A percentile compares a stretch with the other conserved stretches of the same genome.
Conservation (phyloP, 2,797 vertebrate species). For the Sandelia bainsii region DNA sequence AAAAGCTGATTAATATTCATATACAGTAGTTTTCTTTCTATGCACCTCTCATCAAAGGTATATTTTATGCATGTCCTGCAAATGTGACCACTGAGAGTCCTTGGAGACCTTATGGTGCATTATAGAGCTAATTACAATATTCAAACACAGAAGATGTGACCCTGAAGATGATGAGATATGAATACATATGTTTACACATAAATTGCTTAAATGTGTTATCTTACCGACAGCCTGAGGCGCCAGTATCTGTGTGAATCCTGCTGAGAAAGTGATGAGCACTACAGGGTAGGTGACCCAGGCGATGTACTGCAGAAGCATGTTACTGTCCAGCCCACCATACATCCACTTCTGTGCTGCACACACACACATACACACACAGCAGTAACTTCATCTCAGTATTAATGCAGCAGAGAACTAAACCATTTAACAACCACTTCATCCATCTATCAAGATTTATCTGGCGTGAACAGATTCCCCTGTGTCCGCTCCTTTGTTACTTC, state of each 20-base stretch:
- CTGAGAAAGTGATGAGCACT: conserved; percentile 98
- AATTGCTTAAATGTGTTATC: conserved; percentile 40
- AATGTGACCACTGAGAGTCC: conserved; percentile 52
- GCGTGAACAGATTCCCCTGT: conserved; percentile 9
- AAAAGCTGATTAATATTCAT: conserved; percentile 72
- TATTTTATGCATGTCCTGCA: conserved; percentile 55
- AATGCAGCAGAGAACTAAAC: conserved; percentile 14
- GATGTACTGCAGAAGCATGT: conserved; percentile 95
- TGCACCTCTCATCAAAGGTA: conserved; percentile 53
- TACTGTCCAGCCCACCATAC: conserved; percentile 92
- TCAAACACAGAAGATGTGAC: conserved; percentile 46
- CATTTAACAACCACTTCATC: neutral
- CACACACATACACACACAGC: conserved; percentile 45
- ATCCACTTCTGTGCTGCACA: conserved; percentile 95
- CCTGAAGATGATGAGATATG: conserved; percentile 28
- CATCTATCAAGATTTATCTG: neutral
- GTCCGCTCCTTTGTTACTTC: conserved; percentile 8
- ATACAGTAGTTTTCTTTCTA: conserved; percentile 53
- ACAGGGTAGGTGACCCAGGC: conserved; percentile 98
- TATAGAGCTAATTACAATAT: conserved; percentile 54
- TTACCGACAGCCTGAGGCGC: conserved; percentile 98
- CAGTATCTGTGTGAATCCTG: conserved; percentile 97
- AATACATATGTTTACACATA: conserved; percentile 37
- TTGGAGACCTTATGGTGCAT: conserved; percentile 49
- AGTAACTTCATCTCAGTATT: conserved; percentile 43